phyloP scores from a whole-genome alignment of 2,888 invertebrate species.

The Eristalis pertinax region DNA sequence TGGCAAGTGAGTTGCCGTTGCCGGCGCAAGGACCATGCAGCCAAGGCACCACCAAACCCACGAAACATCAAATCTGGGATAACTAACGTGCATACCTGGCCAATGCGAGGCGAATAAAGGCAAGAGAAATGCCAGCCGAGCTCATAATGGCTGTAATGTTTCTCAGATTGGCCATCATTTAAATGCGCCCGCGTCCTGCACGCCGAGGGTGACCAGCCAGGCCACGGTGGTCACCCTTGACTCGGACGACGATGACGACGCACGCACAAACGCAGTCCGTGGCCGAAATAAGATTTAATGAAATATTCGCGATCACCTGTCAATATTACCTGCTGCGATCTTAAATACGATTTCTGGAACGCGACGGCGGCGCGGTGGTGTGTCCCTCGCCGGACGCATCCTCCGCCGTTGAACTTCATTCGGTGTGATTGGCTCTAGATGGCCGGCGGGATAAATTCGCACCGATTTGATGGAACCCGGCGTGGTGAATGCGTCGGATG shows the following conservation, averaged over 20 bases:
- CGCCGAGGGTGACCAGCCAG: not conserved
- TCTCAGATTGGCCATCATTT: constrained; percentile 75
- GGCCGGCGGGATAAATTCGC: constrained; percentile 62
- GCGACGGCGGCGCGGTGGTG: not conserved
- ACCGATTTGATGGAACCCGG: constrained; percentile 56
- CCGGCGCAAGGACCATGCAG: constrained; percentile 41
- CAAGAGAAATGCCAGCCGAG: constrained; percentile 63
- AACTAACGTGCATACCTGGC: constrained; percentile 49
- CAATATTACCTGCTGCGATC: constrained; percentile 76
- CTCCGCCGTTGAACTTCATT: constrained; percentile 21
- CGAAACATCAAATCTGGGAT: constrained; percentile 54
- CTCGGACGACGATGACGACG: constrained; percentile 11
- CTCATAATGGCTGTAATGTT: constrained; percentile 76
- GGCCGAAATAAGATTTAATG: constrained; percentile 74
- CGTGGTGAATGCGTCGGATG: constrained; percentile 33
- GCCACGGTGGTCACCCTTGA: not conserved
- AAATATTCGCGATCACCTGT: constrained; percentile 77
- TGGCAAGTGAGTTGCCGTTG: constrained; percentile 46
- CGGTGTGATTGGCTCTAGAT: constrained; percentile 52
- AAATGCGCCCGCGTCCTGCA: constrained; percentile 71
- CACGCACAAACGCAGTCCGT: constrained; percentile 20
- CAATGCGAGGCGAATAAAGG: constrained; percentile 15
- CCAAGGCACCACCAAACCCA: constrained; percentile 49
- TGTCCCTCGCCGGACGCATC: not conserved
- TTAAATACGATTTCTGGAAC: constrained; percentile 73